Base-by-base conservation (phyloP, 2,888 invertebrate genomes). In the Didymodactylos carnosus region DNA sequence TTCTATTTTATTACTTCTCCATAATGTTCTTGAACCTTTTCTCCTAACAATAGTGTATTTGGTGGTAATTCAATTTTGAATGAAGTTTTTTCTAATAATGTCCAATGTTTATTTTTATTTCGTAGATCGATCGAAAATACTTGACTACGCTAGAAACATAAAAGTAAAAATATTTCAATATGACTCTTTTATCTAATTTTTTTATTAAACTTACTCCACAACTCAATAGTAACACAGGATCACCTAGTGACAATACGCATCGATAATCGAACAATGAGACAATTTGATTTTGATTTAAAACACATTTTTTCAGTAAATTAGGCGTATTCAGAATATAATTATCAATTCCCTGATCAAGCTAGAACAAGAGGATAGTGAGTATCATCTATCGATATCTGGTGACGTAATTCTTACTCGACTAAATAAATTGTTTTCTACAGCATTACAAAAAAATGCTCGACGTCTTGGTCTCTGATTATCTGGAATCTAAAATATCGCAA, bases 1-100 rank as follows among this genome's bases (percentile, higher is more conserved):
- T 0, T n/a, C 23, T 27, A 3, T 19, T 73, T 39, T n/a, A n/a
- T 69, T 13, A 35, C 25, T 19, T 46, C 69, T 39, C 27, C 39
- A 14, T 40, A 25, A 19, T 43, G 71, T 41, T 74, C 74, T n/a
- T 46, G 35, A 14, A 74, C 74, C 23, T 41, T 39, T 41, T 74
- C 74, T 6, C 53, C 74, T n/a, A 74, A 29, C 35, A 72, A 41
- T 39, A 74, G 41, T 14, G 74, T 74, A 23, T 72, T 35, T 29
- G 71, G 51, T 11, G 74, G 74, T 16, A 74, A 23, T 72, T 74
- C 74, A 40, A 74, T 71, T 46, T 72, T 74, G 35, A 43, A 74
- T 25, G 1, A 10, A 35, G 16, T 1, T 27, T 43, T 23, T 39
- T 74, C 71, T 25, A 71, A 23, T 73, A 23, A 14, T 46, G 35